A percentile compares a stretch with the other conserved stretches of the same genome.
Evolutionary conservation across 2,797 vertebrate genomes (phyloP).

Genomic region (Ispidina lecontei): DNA sequence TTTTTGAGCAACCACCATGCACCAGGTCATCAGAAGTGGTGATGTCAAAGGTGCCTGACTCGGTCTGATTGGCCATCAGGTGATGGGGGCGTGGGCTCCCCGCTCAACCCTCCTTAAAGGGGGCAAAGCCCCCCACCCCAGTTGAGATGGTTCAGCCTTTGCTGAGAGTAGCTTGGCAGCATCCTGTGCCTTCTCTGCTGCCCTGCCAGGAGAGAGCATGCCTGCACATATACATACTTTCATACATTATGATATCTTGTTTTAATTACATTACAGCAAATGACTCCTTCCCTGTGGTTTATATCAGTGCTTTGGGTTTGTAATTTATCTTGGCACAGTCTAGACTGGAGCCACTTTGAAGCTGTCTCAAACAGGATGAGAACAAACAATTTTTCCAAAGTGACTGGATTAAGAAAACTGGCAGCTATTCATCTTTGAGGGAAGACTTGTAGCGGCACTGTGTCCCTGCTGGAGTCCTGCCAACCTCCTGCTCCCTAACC

Average conservation of each 20-base stretch:
- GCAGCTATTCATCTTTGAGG: constrained; percentile 63
- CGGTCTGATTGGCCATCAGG: neutral
- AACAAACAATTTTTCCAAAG: constrained; percentile 79
- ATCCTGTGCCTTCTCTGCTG: neutral
- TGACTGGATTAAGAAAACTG: constrained; percentile 67
- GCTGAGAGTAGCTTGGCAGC: neutral
- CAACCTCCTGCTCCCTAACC: neutral
- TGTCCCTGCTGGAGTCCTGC: constrained; percentile 50
- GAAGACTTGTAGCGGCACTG: neutral
- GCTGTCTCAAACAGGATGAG: constrained; percentile 77
- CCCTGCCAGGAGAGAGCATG: constrained; percentile 26
- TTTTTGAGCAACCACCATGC: rapidly evolving
- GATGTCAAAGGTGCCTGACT: neutral
- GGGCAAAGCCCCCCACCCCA: neutral
- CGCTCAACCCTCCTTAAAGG: neutral
- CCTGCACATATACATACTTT: constrained; percentile 47
- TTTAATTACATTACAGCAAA: constrained; percentile 90
- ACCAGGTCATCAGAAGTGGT: neutral
- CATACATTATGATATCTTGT: constrained; percentile 77
- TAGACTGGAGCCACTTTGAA: constrained; percentile 88
- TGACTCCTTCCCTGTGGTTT: constrained; percentile 83
- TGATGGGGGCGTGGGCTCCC: neutral
- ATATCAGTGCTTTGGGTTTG: constrained; percentile 82
- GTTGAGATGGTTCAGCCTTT: neutral
- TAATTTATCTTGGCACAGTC: constrained; percentile 88